Base-by-base conservation (phyloP, 92 coral and sea anemone genomes). In the Palythoa caribaeorum region DNA sequence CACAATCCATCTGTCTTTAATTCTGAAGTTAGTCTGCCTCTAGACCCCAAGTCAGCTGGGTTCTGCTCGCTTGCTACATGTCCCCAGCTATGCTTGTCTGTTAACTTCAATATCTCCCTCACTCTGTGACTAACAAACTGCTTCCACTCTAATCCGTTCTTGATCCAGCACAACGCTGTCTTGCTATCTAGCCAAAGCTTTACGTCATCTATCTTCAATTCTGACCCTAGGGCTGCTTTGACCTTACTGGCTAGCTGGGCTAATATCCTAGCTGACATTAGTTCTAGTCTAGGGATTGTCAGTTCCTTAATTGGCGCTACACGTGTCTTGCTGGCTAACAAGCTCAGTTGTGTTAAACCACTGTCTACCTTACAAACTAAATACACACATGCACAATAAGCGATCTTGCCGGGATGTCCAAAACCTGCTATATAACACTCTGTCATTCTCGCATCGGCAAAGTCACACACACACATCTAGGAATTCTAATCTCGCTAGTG, bases 171-270 rank as follows among this genome's bases (percentile, higher is more conserved):
- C 72, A 90, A 51, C 2, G 76, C 93, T 14, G 90, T 90, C 21
- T 69, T 87, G 35, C 93, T 87, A 19, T 90, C 93, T 16, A 76
- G 20, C 93, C 93, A 90, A 54, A 78, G 87, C 86, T 13, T 55
- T 59, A 39, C 16, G 55, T 20, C 60, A 3, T 75, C 79, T 75
- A 75, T 75, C 19, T 76, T 38, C 36, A 86, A 35, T 50, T 53
- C 50, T 28, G 87, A 20, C 15, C 28, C 17, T 71, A 90, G 76
- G 3, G 93, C 84, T 15, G 39, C 57, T 17, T 81, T 71, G 21
- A 87, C 71, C 6, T 85, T 83, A 5, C 75, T 78, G 11, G 60
- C 75, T 20, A 90, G 73, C 73, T 79, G 90, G 50, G 87, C 78
- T 14, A 90, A 35, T 53, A 86, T 90, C 84, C 84, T 76, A 36